A percentile compares a stretch with the other conserved stretches of the same genome.
Conservation (phyloP, 2,888 invertebrate species). For the Cephus rjabovi region DNA sequence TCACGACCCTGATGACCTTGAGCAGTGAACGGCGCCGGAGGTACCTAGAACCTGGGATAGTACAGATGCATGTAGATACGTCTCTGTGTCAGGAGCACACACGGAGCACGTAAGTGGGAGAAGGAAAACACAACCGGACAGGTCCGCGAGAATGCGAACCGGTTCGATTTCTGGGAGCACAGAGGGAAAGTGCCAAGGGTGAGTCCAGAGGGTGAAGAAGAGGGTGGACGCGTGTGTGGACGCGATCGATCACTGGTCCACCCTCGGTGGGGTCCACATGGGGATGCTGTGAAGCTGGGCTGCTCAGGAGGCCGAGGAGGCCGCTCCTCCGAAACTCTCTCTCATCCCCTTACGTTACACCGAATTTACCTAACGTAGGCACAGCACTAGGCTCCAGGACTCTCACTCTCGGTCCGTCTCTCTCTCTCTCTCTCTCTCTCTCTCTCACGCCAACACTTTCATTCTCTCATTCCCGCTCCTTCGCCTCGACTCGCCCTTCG, state of each 20-base stretch:
- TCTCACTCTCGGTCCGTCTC: constrained; percentile 28
- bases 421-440: constrained; percentile 12
- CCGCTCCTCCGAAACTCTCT: constrained; percentile 26
- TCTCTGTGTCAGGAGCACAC: not conserved
- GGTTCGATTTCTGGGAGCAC: constrained; percentile 20
- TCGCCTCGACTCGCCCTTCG: not conserved
- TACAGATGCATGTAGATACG: accelerated
- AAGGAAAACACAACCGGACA: not conserved
- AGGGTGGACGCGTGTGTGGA: constrained; percentile 19
- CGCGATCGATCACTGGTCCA: constrained; percentile 56
- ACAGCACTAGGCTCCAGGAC: constrained; percentile 36
- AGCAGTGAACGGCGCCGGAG: not conserved
- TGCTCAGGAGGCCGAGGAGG: not conserved
- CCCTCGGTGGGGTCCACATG: constrained; percentile 46
- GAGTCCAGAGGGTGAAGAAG: constrained; percentile 33
- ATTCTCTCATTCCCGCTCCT: constrained; percentile 10
- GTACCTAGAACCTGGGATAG: not conserved
- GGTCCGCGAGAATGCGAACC: not conserved
- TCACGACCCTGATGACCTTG: not conserved
- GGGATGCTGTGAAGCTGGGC: not conserved
- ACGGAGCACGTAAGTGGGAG: not conserved
- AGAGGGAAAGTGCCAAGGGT: constrained; percentile 17
- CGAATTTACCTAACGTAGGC: constrained; percentile 64
- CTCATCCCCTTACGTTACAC: constrained; percentile 48
- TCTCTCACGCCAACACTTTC: not conserved